These are phyloP conservation scores for Danio jaintianensis DNA, from an alignment of 2,797 vertebrate genomes.

Conservation along the genomic window DNA sequence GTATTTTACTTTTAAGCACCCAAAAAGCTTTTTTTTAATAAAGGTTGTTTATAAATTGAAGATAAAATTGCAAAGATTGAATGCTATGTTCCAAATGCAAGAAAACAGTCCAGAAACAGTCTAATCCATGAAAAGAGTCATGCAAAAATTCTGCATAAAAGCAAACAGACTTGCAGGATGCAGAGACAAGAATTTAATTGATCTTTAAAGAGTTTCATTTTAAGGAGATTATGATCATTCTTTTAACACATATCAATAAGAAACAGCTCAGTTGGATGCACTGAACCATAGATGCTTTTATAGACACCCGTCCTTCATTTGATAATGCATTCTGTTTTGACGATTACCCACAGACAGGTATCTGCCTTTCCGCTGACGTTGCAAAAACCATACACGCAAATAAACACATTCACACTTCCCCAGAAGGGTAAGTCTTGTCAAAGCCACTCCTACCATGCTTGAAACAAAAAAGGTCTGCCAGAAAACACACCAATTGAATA, in stretches of 20 bases:
- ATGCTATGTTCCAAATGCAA: not conserved
- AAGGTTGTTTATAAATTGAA: not conserved
- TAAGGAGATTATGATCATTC: slow-evolving; percentile 1
- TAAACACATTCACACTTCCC: slow-evolving; percentile 13
- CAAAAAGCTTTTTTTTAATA: slow-evolving; percentile 15
- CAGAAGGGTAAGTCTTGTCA: slow-evolving; percentile 56
- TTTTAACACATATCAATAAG: slow-evolving; percentile 17
- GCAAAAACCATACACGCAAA: slow-evolving; percentile 1
- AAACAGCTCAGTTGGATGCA: not conserved
- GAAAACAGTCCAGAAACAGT: not conserved
- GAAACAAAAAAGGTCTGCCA: slow-evolving; percentile 57
- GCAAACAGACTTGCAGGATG: not conserved
- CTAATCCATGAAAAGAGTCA: not conserved
- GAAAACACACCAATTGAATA: slow-evolving; percentile 5
- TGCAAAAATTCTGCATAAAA: not conserved
- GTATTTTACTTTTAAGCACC: slow-evolving; percentile 27
- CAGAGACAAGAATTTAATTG: not conserved
- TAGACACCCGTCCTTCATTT: slow-evolving; percentile 13
- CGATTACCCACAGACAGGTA: not conserved
- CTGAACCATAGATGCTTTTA: not conserved
- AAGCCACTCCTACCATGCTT: slow-evolving; percentile 63
- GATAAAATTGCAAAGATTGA: slow-evolving; percentile 6
- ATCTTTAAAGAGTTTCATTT: not conserved
- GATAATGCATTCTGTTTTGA: not conserved
- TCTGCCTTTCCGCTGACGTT: slow-evolving; percentile 16